Percentiles rank a stretch among this genome's conserved stretches.
Evolutionary conservation across 2,113 vertebrate genomes (phyloP).

Genomic region (Brachyhypopomus occidentalis): DNA sequence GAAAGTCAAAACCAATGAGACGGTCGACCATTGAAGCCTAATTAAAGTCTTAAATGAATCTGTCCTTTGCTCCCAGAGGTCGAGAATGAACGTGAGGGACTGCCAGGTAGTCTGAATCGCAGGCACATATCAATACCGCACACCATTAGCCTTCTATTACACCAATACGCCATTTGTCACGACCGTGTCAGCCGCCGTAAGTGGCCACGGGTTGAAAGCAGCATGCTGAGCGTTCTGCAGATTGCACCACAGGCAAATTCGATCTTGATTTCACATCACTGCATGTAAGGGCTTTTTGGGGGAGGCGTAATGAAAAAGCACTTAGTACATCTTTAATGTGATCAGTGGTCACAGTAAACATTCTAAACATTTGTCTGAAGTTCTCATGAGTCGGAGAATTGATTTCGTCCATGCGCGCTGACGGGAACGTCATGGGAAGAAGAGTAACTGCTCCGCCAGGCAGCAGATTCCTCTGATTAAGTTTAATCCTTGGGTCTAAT

Average conservation of each 20-base stretch:
- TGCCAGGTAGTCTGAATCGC: constrained; percentile 57
- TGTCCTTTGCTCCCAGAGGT: constrained; percentile 53
- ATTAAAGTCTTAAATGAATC: constrained; percentile 59
- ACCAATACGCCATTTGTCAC: constrained; percentile 57
- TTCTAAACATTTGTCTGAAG: constrained; percentile 7
- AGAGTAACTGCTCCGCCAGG: constrained; percentile 23
- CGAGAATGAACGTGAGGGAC: constrained; percentile 49
- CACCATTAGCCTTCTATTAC: constrained; percentile 61
- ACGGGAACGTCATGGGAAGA: constrained; percentile 17
- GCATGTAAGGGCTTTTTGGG: constrained; percentile 1
- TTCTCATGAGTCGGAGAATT: background rate
- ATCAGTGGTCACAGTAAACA: constrained; percentile 14
- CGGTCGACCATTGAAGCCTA: constrained; percentile 55
- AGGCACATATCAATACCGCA: constrained; percentile 63
- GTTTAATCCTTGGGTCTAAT: constrained; percentile 22
- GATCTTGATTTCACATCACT: constrained; percentile 8
- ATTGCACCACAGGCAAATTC: constrained; percentile 31
- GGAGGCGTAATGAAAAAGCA: constrained; percentile 24
- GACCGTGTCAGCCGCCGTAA: constrained; percentile 56
- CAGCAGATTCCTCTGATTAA: constrained; percentile 27
- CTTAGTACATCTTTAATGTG: constrained; percentile 1
- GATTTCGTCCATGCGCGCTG: background rate
- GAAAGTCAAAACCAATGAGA: constrained; percentile 43
- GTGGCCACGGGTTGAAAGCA: constrained; percentile 50
- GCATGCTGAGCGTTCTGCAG: constrained; percentile 18